Conservation (phyloP, 2,888 invertebrate species). For the Eupithecia centaureata region DNA sequence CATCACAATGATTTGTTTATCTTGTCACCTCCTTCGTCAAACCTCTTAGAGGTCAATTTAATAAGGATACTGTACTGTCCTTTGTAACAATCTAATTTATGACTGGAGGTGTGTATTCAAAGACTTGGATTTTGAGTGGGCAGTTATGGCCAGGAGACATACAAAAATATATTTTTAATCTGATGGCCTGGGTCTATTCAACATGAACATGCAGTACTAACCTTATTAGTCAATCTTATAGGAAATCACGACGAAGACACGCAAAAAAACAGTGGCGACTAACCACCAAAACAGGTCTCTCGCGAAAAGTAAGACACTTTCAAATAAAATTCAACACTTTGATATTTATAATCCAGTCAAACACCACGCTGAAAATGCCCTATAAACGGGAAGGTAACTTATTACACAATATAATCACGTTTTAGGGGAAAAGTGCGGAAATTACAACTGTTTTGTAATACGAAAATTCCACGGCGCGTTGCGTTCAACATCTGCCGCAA, state of each 20-base stretch:
- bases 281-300: slow-evolving; percentile 66
- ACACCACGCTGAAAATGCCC: slow-evolving; percentile 30
- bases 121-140: slow-evolving; percentile 1
- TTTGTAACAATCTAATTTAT: slow-evolving; percentile 27
- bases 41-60: slow-evolving; percentile 51
- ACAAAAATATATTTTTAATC: not conserved
- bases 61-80: slow-evolving; percentile 45
- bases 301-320: slow-evolving; percentile 62
- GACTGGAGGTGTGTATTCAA: slow-evolving; percentile 7
- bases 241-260: slow-evolving; percentile 55
- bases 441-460: slow-evolving; percentile 53
- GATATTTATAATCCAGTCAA: slow-evolving; percentile 30
- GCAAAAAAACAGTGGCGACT: slow-evolving; percentile 57
- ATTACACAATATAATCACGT: slow-evolving; percentile 52
- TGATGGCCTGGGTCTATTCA: not conserved
- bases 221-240: slow-evolving; percentile 58
- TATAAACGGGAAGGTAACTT: slow-evolving; percentile 42
- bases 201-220: slow-evolving; percentile 45
- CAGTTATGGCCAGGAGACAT: not conserved
- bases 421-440: slow-evolving; percentile 69
- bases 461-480: slow-evolving; percentile 46
- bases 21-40: slow-evolving; percentile 52
- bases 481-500: slow-evolving; percentile 58
- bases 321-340: slow-evolving; percentile 45
- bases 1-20: slow-evolving; percentile 45